Evolutionary conservation across 2,113 vertebrate genomes (phyloP).

Genomic region (Argyrosomus japonicus): DNA sequence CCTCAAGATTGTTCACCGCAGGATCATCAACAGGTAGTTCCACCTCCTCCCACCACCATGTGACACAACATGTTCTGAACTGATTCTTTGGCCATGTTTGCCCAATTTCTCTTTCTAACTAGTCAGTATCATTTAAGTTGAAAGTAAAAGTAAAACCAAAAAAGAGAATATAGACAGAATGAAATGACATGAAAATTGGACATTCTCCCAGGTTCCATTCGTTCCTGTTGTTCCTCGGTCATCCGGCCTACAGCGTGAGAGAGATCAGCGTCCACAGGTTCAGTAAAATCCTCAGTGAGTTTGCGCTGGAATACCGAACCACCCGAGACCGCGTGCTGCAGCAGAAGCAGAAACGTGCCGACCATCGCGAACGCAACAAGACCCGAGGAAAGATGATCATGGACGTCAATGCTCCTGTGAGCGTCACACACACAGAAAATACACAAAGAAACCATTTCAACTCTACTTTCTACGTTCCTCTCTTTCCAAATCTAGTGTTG

Average conservation of each 20-base stretch:
- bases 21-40: conserved; percentile 93
- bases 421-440: conserved; percentile 19
- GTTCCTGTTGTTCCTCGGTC: conserved; percentile 95
- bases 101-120: too few species aligned
- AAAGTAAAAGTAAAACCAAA: too few species aligned
- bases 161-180: too few species aligned
- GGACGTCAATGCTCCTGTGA: conserved; percentile 87
- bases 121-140: too few species aligned
- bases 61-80: too few species aligned
- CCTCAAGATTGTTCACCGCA: conserved; percentile 95
- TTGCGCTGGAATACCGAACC: conserved; percentile 96
- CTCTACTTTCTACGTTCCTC: not conserved
- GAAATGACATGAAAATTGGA: not conserved
- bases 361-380: conserved; percentile 96
- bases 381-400: conserved; percentile 98
- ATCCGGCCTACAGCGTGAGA: conserved; percentile 90
- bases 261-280: conserved; percentile 95
- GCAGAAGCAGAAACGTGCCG: conserved; percentile 96
- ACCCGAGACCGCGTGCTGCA: conserved; percentile 95
- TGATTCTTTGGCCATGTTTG: too few species aligned
- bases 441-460: not conserved
- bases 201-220: conserved; percentile 89
- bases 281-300: conserved; percentile 95
- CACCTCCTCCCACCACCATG: too few species aligned
- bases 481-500: conserved; percentile 10